A percentile compares a stretch with the other conserved stretches of the same genome.
These are phyloP conservation scores for Acropora yongei DNA, from an alignment of 64 coral and sea anemone genomes.

Conservation along the genomic window DNA sequence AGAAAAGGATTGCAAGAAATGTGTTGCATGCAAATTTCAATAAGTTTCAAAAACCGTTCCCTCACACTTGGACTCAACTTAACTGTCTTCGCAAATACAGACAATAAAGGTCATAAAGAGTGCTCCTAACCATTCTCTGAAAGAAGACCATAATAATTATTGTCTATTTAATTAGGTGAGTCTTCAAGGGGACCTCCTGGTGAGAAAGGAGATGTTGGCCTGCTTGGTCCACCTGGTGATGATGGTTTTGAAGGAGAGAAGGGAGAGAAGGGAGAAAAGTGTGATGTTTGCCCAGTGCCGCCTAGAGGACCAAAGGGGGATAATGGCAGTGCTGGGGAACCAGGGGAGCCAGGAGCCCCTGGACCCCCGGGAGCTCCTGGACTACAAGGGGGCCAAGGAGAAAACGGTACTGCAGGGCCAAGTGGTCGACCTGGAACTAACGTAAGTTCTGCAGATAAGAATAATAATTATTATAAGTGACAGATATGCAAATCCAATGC, in stretches of 20 bases:
- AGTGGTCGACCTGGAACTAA: conserved; percentile 43
- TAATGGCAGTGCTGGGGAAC: not conserved
- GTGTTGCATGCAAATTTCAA: no score
- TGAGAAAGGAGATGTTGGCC: conserved; percentile 19
- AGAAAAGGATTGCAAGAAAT: no score
- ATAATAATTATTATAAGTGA: no score
- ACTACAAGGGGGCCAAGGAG: conserved; percentile 7
- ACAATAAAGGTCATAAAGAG: no score
- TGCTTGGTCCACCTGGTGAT: conserved; percentile 3
- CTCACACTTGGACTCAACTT: no score
- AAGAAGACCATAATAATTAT: no score
- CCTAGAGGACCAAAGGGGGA: conserved; percentile 45
- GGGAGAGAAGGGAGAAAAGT: conserved; percentile 37
- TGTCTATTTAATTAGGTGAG: not conserved
- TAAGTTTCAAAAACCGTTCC: no score
- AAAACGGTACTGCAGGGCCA: conserved; percentile 1
- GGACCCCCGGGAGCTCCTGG: conserved; percentile 23
- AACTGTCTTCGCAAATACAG: no score
- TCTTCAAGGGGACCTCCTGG: conserved; percentile 42
- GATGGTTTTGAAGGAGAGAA: not conserved
- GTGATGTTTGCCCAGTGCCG: not conserved
- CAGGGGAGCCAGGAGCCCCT: conserved; percentile 10
- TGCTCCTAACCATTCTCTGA: no score
- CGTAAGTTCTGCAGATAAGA: not conserved
- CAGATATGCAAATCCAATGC: no score